Percentiles rank a stretch among this genome's conserved stretches.
Conservation (phyloP, 2,113 vertebrate species). For the Ailurus styani region DNA sequence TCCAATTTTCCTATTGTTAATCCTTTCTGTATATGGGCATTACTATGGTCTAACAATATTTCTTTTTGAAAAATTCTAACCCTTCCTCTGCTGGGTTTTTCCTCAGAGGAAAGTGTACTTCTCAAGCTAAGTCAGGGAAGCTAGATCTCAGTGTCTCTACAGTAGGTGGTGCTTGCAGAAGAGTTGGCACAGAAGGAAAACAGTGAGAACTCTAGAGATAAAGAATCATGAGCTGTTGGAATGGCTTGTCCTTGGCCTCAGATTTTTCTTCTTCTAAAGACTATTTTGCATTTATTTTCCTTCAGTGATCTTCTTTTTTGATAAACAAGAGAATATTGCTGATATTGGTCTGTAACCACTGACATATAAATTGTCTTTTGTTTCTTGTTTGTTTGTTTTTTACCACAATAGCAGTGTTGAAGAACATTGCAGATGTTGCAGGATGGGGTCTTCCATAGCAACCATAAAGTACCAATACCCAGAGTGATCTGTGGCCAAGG, state of each 20-base stretch:
- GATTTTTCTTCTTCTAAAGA: not conserved
- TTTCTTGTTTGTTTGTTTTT: not conserved
- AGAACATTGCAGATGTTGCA: not conserved
- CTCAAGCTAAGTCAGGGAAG: not conserved
- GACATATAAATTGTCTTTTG: too few species aligned
- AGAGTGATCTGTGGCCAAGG: not conserved
- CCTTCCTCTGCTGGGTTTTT: not conserved
- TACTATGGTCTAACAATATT: not conserved
- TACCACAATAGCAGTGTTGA: not conserved
- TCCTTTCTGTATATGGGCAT: not conserved
- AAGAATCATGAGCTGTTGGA: not conserved
- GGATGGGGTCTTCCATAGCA: not conserved
- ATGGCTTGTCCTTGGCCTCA: not conserved
- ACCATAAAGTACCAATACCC: not conserved
- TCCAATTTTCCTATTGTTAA: not conserved
- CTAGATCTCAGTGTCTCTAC: not conserved
- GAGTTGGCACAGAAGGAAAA: not conserved
- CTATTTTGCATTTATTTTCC: slow-evolving; percentile 16
- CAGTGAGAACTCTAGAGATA: not conserved
- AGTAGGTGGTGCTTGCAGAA: not conserved
- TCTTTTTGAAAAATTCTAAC: not conserved
- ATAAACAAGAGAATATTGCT: slow-evolving; percentile 20
- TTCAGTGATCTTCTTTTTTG: not conserved
- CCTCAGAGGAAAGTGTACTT: not conserved
- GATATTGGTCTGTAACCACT: not conserved